Evolutionary conservation across 2,888 invertebrate species (phyloP).

Genomic region (Terebella lapidaria): DNA sequence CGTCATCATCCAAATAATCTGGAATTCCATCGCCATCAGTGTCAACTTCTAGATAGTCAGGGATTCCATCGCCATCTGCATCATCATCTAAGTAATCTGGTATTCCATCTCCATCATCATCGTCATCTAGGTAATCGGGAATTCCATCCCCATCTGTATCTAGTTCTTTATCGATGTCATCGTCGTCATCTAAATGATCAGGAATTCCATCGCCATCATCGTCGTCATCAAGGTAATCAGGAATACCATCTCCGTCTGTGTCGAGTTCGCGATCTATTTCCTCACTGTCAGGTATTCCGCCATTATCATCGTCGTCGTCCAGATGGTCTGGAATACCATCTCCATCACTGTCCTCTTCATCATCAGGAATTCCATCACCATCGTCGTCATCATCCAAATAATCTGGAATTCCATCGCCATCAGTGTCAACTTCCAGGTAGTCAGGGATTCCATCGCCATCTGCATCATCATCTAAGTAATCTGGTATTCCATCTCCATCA

Average conservation of each 20-base stretch:
- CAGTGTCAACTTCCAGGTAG: constrained; percentile 26
- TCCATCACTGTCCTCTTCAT: constrained; percentile 28
- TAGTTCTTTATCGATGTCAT: constrained; percentile 22
- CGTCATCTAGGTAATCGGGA: constrained; percentile 23
- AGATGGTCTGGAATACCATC: constrained; percentile 43
- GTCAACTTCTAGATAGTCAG: constrained; percentile 27
- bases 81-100: constrained; percentile 21
- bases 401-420: constrained; percentile 45
- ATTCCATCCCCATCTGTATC: constrained; percentile 28
- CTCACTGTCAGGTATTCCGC: constrained; percentile 39
- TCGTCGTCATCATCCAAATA: constrained; percentile 29
- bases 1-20: constrained; percentile 17
- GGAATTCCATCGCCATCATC: constrained; percentile 28
- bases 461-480: constrained; percentile 29
- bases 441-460: constrained; percentile 27
- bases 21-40: constrained; percentile 25
- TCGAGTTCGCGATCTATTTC: constrained; percentile 39
- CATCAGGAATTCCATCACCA: constrained; percentile 31
- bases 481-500: constrained; percentile 34
- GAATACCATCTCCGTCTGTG: constrained; percentile 23
- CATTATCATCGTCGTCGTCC: constrained; percentile 34
- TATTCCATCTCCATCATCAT: constrained; percentile 31
- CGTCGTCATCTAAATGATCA: constrained; percentile 25
- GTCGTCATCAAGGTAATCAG: constrained; percentile 21
- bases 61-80: constrained; percentile 28